Evolutionary conservation across 1,140 invertebrate species (phyloP).

Genomic region (Drosophila jambulina): DNA sequence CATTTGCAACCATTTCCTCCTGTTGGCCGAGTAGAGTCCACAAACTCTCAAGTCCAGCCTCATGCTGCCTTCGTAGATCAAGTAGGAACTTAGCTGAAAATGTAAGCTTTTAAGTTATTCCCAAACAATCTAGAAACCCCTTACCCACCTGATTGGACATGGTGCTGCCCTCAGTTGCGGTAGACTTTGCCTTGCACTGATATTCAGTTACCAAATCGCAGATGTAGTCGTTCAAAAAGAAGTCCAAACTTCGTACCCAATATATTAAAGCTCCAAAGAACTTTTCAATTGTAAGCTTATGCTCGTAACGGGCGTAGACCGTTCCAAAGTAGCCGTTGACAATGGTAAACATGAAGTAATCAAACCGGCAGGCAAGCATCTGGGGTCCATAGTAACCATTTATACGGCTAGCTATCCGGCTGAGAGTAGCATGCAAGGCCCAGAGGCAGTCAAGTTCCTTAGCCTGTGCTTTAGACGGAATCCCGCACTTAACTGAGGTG

Average conservation of each 20-base stretch:
- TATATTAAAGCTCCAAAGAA: slow-evolving; percentile 2
- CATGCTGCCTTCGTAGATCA: slow-evolving; percentile 23
- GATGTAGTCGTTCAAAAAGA: slow-evolving; percentile 57
- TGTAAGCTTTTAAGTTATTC: neutral
- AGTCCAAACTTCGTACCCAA: slow-evolving; percentile 34
- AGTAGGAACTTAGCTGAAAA: slow-evolving; percentile 25
- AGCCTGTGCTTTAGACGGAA: neutral
- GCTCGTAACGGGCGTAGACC: neutral
- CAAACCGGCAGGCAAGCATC: slow-evolving; percentile 44
- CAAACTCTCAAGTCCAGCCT: slow-evolving; percentile 15
- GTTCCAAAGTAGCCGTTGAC: slow-evolving; percentile 38
- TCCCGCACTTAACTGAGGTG: no score
- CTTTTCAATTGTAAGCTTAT: neutral
- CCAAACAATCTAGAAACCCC: neutral
- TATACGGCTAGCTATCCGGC: neutral
- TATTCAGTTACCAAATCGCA: slow-evolving; percentile 41
- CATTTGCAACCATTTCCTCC: slow-evolving; percentile 31
- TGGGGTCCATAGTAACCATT: slow-evolving; percentile 36
- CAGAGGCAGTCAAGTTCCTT: slow-evolving; percentile 37
- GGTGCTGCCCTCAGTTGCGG: neutral
- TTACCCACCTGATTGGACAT: slow-evolving; percentile 42
- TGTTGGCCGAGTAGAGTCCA: slow-evolving; percentile 29
- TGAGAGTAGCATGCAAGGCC: slow-evolving; percentile 36
- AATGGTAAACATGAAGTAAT: slow-evolving; percentile 29
- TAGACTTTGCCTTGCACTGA: slow-evolving; percentile 14